phyloP scores from a whole-genome alignment of 2,797 vertebrate genomes.

The Oryzias sinensis region DNA sequence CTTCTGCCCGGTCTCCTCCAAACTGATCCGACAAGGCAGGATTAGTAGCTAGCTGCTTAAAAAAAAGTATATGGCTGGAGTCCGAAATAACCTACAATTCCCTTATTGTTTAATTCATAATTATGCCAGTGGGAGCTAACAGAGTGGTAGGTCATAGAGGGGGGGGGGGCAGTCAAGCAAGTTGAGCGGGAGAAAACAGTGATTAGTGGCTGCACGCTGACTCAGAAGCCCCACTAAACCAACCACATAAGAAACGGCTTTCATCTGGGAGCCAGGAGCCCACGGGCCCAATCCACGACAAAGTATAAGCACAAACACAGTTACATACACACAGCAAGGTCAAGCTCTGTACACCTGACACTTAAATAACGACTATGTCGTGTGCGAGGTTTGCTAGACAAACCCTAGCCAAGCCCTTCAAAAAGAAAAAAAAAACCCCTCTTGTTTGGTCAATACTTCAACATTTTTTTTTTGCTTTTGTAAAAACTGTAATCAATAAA shows the following conservation, averaged over 20 bases:
- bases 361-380: constrained; percentile 25
- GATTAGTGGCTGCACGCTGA: constrained; percentile 66
- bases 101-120: constrained; percentile 1
- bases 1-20: background rate
- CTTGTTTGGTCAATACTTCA: constrained; percentile 1
- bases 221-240: constrained; percentile 65
- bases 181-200: constrained; percentile 49
- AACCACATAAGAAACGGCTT: constrained; percentile 66
- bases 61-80: background rate
- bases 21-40: background rate
- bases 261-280: constrained; percentile 66
- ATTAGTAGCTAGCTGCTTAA: background rate
- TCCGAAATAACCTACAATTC: background rate
- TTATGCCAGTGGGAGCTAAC: constrained; percentile 10
- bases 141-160: constrained; percentile 5
- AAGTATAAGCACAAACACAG: constrained; percentile 42
- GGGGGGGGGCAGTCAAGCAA: constrained; percentile 12
- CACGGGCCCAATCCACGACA: constrained; percentile 64
- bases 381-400: constrained; percentile 11
- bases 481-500: constrained; percentile 27
- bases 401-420: constrained; percentile 17
- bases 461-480: constrained; percentile 16
- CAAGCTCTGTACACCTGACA: constrained; percentile 29
- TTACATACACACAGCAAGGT: constrained; percentile 13
- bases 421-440: background rate